These are phyloP conservation scores for Portevinia maculata DNA, from an alignment of 2,888 invertebrate genomes.

Conservation along the genomic window DNA sequence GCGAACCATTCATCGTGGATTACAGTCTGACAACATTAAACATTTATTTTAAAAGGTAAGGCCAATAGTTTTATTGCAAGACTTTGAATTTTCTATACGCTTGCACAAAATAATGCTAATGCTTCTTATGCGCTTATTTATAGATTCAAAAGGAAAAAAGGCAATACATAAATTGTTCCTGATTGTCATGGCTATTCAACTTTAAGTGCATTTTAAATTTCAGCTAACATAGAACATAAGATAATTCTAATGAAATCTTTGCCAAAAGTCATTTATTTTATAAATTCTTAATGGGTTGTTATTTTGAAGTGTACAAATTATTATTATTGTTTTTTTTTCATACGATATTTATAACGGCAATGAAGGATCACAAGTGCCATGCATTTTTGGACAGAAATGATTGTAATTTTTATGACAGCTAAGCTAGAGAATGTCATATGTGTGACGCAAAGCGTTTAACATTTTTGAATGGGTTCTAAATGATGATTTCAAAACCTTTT, in stretches of 20 bases:
- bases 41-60: constrained; percentile 57
- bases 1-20: constrained; percentile 17
- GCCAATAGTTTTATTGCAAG: constrained; percentile 37
- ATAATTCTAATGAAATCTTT: constrained; percentile 28
- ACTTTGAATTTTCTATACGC: constrained; percentile 18
- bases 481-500: too few relatives aligned
- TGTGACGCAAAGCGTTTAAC: constrained; percentile 12
- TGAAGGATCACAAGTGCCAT: constrained; percentile 19
- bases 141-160: constrained; percentile 64
- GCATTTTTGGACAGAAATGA: constrained; percentile 33
- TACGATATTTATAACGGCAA: constrained; percentile 3
- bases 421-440: constrained; percentile 2
- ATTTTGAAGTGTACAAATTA: neutral
- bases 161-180: constrained; percentile 70
- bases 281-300: constrained; percentile 2
- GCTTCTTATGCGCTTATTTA: constrained; percentile 67
- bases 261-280: constrained; percentile 59
- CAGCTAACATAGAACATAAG: constrained; percentile 32
- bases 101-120: constrained; percentile 56
- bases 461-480: neutral
- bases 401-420: constrained; percentile 1
- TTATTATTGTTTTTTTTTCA: neutral
- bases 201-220: constrained; percentile 38
- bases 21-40: constrained; percentile 41
- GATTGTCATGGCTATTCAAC: constrained; percentile 63